phyloP scores from a whole-genome alignment of 1,140 invertebrate genomes.

The Heliconius congener region DNA sequence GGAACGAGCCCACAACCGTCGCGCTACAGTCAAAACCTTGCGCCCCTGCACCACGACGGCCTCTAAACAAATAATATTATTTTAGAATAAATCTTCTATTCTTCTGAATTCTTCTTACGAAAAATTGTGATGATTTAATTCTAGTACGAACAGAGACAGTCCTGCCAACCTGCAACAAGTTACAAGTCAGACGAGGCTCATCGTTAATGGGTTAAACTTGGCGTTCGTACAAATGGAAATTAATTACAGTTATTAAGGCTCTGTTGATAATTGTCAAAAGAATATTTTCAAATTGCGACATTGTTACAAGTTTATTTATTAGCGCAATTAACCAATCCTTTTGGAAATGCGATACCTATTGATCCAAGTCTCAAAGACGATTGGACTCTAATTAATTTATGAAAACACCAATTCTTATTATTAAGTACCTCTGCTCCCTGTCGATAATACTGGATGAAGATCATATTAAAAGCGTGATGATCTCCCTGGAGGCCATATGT shows the following conservation, averaged over 20 bases:
- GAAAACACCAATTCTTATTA: too few species aligned
- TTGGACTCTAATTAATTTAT: too few species aligned
- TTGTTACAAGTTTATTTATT: slow-evolving; percentile 10
- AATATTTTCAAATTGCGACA: neutral
- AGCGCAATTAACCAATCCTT: neutral
- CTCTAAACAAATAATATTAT: neutral
- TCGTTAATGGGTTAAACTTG: slow-evolving; percentile 11
- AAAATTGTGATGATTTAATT: neutral
- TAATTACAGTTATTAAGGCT: slow-evolving; percentile 10
- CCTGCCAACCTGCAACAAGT: neutral
- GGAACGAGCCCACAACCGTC: too few species aligned
- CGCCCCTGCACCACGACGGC: too few species aligned
- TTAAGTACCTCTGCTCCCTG: too few species aligned
- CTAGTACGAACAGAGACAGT: neutral
- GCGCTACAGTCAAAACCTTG: too few species aligned
- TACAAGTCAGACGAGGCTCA: slow-evolving; percentile 3
- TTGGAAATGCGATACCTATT: neutral
- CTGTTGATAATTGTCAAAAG: neutral
- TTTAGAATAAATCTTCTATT: neutral
- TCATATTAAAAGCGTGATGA: too few species aligned
- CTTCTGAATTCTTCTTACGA: neutral
- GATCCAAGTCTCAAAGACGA: too few species aligned
- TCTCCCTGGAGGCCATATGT: too few species aligned
- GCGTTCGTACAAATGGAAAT: neutral
- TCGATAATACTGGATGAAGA: too few species aligned